Base-by-base conservation (phyloP, 23 tunicate genomes). In the Ascidia mentula region DNA sequence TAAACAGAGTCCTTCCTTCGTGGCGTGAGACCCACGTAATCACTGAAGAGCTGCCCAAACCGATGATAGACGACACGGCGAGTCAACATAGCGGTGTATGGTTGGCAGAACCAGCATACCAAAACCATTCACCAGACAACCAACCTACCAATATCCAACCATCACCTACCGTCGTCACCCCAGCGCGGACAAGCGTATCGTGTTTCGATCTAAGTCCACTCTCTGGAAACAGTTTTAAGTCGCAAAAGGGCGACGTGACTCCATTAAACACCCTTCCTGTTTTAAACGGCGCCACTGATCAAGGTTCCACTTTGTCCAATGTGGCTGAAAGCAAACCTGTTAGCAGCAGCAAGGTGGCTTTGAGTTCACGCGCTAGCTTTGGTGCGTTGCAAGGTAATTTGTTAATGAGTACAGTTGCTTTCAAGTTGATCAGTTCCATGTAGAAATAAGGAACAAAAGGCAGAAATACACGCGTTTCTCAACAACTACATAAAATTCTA, bases 11-110 rank as follows among this genome's bases (percentile, higher is more conserved):
- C n/a, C n/a, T n/a, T n/a, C n/a, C n/a, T n/a, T n/a, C n/a, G n/a
- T n/a, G n/a, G n/a, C n/a, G n/a, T n/a, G n/a, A n/a, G n/a, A n/a
- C n/a, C n/a, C n/a, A 3, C 65, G 65, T 9, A 3, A 53, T 53
- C 65, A 28, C 22, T 28, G 65, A 53, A 5, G 65, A 53, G 4
- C 4, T 53, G 65, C 22, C 7, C 24, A 26, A 53, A 28, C 65
- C 22, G 13, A 53, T 26, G 24, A 20, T 20, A 3, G 65, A 53
- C 24, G 65, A 53, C 65, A 28, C 65, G 32, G 76, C 40, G 32
- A 36, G 76, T 26, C 76, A 72, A 32, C 32, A 38, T 26, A 72
- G 40, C 76, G 65, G 65, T 28, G 65, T 53, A 3, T 53, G 65
- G 65, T 53, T 53, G 65, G 22, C 65, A 9, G 65, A 53, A 20